phyloP scores from a whole-genome alignment of 2,113 vertebrate species.

The Psilopsiagon aurifrons region DNA sequence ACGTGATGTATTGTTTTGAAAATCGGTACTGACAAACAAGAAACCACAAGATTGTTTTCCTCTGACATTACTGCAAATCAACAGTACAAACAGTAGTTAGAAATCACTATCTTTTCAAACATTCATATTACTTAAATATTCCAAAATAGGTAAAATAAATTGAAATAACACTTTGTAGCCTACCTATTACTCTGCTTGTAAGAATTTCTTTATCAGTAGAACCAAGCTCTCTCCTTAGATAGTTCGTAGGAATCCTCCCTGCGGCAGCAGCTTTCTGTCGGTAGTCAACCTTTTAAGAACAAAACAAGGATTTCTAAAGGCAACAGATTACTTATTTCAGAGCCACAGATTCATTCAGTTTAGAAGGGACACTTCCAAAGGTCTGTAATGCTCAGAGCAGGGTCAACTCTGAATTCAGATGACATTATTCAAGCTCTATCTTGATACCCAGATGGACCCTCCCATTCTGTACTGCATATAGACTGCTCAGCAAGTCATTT shows the following conservation, averaged over 20 bases:
- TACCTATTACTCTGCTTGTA: conserved; percentile 95
- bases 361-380: background rate
- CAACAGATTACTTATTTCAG: background rate
- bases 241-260: conserved; percentile 97
- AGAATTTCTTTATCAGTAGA: conserved; percentile 93
- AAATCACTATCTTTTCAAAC: background rate
- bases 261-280: conserved; percentile 96
- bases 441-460: background rate
- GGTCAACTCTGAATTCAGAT: background rate
- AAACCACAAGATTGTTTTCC: background rate
- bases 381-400: background rate
- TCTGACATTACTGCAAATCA: background rate
- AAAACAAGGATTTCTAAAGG: background rate
- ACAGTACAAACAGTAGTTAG: background rate
- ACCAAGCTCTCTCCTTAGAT: conserved; percentile 90
- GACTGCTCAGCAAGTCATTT: background rate
- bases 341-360: background rate
- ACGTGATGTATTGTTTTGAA: background rate
- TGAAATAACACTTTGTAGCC: background rate
- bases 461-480: accelerated
- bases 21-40: background rate
- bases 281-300: conserved; percentile 89
- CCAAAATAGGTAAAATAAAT: background rate
- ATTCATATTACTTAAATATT: background rate
- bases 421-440: background rate